A percentile compares a stretch with the other conserved stretches of the same genome.
Conservation (phyloP, 2,797 vertebrate genomes). For the Sitta carolinensis region DNA sequence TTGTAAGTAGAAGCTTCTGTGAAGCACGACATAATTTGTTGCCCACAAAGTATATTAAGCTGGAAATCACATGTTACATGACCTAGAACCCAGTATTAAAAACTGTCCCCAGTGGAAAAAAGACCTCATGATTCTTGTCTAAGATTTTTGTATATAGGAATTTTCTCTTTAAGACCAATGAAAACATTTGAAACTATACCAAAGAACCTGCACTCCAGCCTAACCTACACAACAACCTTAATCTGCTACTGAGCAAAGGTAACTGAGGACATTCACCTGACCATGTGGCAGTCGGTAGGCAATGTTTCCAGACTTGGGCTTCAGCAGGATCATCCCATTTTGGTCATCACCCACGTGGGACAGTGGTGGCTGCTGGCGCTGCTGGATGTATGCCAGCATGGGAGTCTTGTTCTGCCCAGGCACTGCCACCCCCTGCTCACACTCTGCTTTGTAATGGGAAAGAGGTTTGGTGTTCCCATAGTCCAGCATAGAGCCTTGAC, state of each 20-base stretch:
- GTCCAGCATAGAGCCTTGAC: constrained; percentile 81
- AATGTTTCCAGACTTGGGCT: constrained; percentile 84
- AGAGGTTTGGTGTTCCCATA: constrained; percentile 96
- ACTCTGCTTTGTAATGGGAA: constrained; percentile 90
- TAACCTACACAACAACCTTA: not conserved
- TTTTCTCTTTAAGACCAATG: not conserved
- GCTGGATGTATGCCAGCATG: constrained; percentile 82
- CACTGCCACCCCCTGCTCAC: constrained; percentile 74
- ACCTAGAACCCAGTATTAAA: not conserved
- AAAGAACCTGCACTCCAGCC: not conserved
- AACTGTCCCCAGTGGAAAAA: not conserved
- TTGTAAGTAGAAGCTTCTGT: not conserved
- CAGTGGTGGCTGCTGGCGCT: constrained; percentile 70
- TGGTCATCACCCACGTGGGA: constrained; percentile 76
- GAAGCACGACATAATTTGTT: constrained; percentile 13
- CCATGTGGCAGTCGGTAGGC: constrained; percentile 83
- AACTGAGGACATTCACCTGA: constrained; percentile 80
- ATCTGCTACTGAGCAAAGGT: not conserved
- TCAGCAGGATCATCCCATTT: constrained; percentile 83
- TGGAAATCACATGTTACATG: constrained; percentile 19
- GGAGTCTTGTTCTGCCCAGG: constrained; percentile 83
- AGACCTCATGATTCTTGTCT: not conserved
- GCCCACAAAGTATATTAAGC: constrained; percentile 18
- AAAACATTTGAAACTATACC: not conserved
- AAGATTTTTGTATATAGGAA: not conserved